Conservation (phyloP, 2,797 vertebrate species). For the Sciurus carolinensis region DNA sequence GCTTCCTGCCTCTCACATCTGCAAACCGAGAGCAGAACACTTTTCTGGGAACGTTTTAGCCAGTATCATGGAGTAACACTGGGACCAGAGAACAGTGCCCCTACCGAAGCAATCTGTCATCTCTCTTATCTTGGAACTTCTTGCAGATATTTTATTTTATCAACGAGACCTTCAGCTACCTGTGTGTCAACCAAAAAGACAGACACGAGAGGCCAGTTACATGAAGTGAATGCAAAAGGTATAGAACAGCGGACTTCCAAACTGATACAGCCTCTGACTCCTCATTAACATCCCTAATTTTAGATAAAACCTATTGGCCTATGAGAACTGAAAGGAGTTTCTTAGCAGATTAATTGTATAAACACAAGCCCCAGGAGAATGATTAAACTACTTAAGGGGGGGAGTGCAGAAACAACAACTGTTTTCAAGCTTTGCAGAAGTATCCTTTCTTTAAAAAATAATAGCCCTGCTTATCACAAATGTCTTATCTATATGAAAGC, state of each 20-base stretch:
- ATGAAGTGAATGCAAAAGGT: neutral
- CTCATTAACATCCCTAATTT: constrained; percentile 62
- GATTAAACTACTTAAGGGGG: constrained; percentile 69
- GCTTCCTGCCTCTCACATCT: constrained; percentile 47
- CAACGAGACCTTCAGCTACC: neutral
- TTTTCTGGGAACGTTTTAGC: neutral
- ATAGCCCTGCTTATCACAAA: neutral
- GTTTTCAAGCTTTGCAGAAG: constrained; percentile 40
- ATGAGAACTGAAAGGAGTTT: constrained; percentile 64
- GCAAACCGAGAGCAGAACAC: neutral
- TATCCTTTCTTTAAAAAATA: neutral
- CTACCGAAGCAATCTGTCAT: constrained; percentile 24
- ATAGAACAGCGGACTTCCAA: neutral
- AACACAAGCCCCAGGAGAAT: constrained; percentile 66
- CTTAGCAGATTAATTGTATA: constrained; percentile 76
- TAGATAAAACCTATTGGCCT: constrained; percentile 63
- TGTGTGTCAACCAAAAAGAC: neutral
- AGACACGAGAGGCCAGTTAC: neutral
- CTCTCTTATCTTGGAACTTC: constrained; percentile 67
- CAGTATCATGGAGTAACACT: neutral
- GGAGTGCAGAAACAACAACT: constrained; percentile 7
- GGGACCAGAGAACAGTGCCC: neutral
- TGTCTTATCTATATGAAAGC: constrained; percentile 51
- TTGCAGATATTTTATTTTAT: constrained; percentile 71
- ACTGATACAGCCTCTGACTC: neutral